A percentile compares a stretch with the other conserved stretches of the same genome.
phyloP scores from a whole-genome alignment of 2,888 invertebrate species.

The Noctua janthina region DNA sequence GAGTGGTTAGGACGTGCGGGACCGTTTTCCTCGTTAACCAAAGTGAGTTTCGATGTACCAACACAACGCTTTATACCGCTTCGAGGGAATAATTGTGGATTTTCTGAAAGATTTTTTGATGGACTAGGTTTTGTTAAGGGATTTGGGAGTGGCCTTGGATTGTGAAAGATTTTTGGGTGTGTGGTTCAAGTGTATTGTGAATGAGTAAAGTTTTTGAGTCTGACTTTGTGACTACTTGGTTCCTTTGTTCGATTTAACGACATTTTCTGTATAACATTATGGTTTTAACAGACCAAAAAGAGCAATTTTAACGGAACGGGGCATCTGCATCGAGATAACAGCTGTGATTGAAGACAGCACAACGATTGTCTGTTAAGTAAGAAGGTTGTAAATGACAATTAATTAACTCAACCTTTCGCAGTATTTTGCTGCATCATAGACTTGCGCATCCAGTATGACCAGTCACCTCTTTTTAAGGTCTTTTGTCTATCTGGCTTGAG shows the following conservation, averaged over 20 bases:
- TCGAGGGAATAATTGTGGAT: constrained; percentile 63
- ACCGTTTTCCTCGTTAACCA: constrained; percentile 72
- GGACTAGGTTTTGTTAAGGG: constrained; percentile 53
- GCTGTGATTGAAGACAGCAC: too few species aligned
- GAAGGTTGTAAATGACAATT: not conserved
- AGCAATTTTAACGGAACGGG: not conserved
- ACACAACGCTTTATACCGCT: constrained; percentile 55
- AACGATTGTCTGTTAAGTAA: not conserved
- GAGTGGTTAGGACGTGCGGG: constrained; percentile 63
- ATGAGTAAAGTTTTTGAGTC: not conserved
- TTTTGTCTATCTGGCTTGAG: not conserved
- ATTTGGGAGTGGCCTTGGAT: constrained; percentile 33
- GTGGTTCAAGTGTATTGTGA: constrained; percentile 11
- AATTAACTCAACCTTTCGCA: not conserved
- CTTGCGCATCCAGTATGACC: not conserved
- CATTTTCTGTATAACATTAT: fast-evolving
- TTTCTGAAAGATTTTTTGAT: constrained; percentile 54
- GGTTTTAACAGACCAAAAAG: not conserved
- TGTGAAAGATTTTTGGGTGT: constrained; percentile 1
- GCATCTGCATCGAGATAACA: not conserved
- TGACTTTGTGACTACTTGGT: not conserved
- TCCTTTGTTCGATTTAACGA: not conserved
- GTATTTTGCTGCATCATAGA: not conserved
- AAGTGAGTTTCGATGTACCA: constrained; percentile 74
- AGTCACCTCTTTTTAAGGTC: not conserved